Evolutionary conservation across 2,113 vertebrate species (phyloP).

Genomic region (Steatornis caripensis): DNA sequence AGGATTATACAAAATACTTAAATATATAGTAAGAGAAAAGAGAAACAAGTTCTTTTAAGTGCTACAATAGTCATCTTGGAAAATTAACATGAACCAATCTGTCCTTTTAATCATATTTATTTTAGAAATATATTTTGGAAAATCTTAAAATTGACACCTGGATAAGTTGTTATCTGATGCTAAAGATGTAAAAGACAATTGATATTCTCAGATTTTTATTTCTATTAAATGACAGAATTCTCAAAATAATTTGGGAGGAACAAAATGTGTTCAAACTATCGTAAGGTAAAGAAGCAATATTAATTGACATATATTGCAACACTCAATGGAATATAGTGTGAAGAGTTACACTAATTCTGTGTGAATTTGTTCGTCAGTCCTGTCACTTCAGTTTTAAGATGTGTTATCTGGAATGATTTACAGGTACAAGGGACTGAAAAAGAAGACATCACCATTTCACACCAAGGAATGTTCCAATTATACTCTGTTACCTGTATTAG

Average conservation of each 20-base stretch:
- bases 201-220: constrained; percentile 13
- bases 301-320: constrained; percentile 79
- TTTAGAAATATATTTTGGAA: constrained; percentile 38
- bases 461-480: constrained; percentile 65
- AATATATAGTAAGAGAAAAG: background rate
- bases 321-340: constrained; percentile 75
- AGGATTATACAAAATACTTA: background rate
- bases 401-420: constrained; percentile 77
- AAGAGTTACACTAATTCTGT: constrained; percentile 76
- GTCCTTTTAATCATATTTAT: background rate
- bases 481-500: constrained; percentile 67
- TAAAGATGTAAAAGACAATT: constrained; percentile 31
- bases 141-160: constrained; percentile 1
- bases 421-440: constrained; percentile 71
- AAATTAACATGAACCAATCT: background rate
- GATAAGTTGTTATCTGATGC: background rate
- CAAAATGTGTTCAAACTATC: constrained; percentile 71
- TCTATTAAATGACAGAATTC: constrained; percentile 25
- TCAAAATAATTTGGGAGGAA: constrained; percentile 48
- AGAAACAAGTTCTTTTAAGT: constrained; percentile 1
- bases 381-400: constrained; percentile 79
- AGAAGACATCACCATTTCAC: constrained; percentile 70
- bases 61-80: background rate
- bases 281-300: constrained; percentile 73
- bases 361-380: constrained; percentile 77